Evolutionary conservation across 2,113 vertebrate genomes (phyloP).

Genomic region (Tretioscincus oriximinensis): DNA sequence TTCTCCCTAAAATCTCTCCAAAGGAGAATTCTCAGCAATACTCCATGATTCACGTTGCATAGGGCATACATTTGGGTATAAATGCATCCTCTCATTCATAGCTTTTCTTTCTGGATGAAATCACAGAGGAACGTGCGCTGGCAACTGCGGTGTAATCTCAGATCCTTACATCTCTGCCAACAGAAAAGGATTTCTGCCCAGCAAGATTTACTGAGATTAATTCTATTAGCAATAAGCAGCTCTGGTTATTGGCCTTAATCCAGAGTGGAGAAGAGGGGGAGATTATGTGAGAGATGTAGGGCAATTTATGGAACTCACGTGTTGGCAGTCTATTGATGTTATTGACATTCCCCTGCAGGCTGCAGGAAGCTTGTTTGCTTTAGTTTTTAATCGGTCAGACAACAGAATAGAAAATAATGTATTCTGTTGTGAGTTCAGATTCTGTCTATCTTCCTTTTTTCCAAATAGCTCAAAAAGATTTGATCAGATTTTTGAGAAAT

Average conservation of each 20-base stretch:
- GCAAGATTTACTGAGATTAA: conserved; percentile 43
- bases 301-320: not conserved
- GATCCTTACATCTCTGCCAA: not conserved
- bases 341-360: not conserved
- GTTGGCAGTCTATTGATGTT: not conserved
- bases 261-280: not conserved
- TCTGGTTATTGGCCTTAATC: conserved; percentile 54
- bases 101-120: not conserved
- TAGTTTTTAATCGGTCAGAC: fast-evolving
- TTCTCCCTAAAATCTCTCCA: not conserved
- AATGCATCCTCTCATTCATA: not conserved
- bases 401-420: fast-evolving
- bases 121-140: not conserved
- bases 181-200: conserved; percentile 28
- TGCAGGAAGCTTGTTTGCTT: fast-evolving
- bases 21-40: not conserved
- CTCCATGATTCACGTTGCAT: not conserved
- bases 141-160: not conserved
- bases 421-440: not conserved
- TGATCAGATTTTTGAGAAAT: too few relatives aligned
- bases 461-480: too few relatives aligned
- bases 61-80: fast-evolving
- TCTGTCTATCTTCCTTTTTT: too few relatives aligned
- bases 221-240: conserved; percentile 42
- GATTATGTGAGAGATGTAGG: not conserved